Base-by-base conservation (phyloP, 1,140 invertebrate species). In the Sinella curviseta region DNA sequence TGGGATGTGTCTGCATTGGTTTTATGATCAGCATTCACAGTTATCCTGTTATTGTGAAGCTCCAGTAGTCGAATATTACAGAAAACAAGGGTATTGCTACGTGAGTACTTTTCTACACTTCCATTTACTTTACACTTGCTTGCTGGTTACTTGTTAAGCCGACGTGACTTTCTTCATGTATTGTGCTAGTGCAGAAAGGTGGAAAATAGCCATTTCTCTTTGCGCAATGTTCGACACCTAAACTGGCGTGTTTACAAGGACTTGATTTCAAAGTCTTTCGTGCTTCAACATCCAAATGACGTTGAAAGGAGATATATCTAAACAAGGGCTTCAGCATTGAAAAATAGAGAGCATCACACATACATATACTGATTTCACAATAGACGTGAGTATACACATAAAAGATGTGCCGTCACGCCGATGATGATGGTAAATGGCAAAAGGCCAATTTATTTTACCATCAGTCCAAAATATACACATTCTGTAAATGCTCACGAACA, bases 181-280 rank as follows among this genome's bases (percentile, higher is more conserved):
- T 24, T 24, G 55, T 60, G n/a, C 55, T 60, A 60, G 55, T 60
- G 55, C 55, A 60, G 55, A 60, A 14, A 60, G 24, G 55, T 60
- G 55, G 55, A 60, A 60, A 60, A 60, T 60, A 24, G 55, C n/a
- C 24, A 60, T 60, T 60, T 60, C 55, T 60, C n/a, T n/a, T n/a
- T 4, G 3, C 55, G 8, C 24, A 12, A 17, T 60, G 12, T 60
- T 60, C 24, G 24, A 8, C 55, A 60, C 55, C 55, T 60, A 60
- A 60, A 60, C 14, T 60, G n/a, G 14, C 55, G 24, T 60, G n/a
- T 60, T 48, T 48, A 48, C 39, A 48, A 17, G 39, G 17, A 48
- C 39, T 4, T 48, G 39, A 48, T 48, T 48, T 17, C 39, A 8
- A 8, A 4, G 4, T 48, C 39, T 48, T 17, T 48, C 17, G 4